Evolutionary conservation across 2,113 vertebrate genomes (phyloP), one percentile per base, ranked within the genome.

Genomic region (Nyctereutes procyonoides): DNA sequence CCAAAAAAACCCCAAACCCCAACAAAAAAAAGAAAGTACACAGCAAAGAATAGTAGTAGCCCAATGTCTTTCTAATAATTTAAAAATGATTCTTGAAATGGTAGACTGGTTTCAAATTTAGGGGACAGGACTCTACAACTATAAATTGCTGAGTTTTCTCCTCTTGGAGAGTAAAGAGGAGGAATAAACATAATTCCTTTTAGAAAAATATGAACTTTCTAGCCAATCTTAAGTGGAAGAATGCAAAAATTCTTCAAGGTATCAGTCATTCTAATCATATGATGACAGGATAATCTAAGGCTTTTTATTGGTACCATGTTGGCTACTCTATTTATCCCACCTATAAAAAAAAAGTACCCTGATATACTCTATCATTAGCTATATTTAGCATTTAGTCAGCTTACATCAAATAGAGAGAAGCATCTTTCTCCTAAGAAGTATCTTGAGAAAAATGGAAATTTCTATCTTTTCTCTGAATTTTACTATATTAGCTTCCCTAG

Each of bases 1-100:
- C 14, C 65, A 58, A 38, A 22, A 53, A 32, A 63, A 38, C 17
- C n/a, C 4, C 48, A 28, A 8, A 48, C 38, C 74, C 43, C 43
- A 76, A 76, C 74, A 14, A 30, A 48, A 55, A 55, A 79, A 60
- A 38, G 19, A 58, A 76, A 80, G 82, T 28, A 77, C 53, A 32
- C 0, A 97, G 43, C n/a, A 17, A 28, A 77, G 81, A 95, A 92
- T 0, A 8, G 67, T 0, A 6, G 73, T 80, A 71, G 84, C 93
- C 81, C 56, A 96, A 56, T 90, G 15, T 83, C 62, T 80, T 97
- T 93, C 81, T 10, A 51, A 89, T 63, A 93, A 62, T 65, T 96
- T 92, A 94, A 89, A 97, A 58, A 63, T 55, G 17, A 86, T 55
- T 80, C 60, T 96, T 51, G n/a, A 96, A 97, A 92, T 90, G 53